Percentiles rank a stretch among this genome's conserved stretches.
Conservation (phyloP, 1,140 invertebrate species). For the Bombus pascuorum region DNA sequence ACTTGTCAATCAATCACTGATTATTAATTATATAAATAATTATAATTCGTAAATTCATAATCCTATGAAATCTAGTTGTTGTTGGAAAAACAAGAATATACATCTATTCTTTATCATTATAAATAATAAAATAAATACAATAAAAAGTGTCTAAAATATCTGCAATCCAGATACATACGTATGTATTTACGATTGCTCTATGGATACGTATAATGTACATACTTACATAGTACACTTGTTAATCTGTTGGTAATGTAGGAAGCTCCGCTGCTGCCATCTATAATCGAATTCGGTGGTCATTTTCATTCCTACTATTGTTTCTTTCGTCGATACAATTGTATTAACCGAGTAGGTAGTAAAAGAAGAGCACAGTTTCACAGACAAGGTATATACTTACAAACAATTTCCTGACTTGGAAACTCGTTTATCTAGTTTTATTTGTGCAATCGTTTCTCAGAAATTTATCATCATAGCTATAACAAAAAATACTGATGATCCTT, state of each 20-base stretch:
- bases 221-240: neutral
- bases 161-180: too few relatives aligned
- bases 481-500: neutral
- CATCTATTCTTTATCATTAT: neutral
- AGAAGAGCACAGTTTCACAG: neutral
- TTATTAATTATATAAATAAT: too few relatives aligned
- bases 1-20: too few relatives aligned
- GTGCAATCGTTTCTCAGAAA: neutral
- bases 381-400: neutral
- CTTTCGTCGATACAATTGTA: slow-evolving; percentile 35
- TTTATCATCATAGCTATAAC: neutral
- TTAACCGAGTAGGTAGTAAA: neutral
- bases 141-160: too few relatives aligned
- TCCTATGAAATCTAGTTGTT: neutral
- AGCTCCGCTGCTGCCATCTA: slow-evolving; percentile 62
- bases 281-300: slow-evolving; percentile 8
- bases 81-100: neutral
- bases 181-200: too few relatives aligned
- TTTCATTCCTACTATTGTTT: slow-evolving; percentile 14
- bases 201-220: too few relatives aligned
- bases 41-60: too few relatives aligned
- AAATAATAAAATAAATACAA: too few relatives aligned
- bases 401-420: neutral
- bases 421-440: slow-evolving; percentile 17
- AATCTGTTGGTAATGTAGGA: slow-evolving; percentile 65